A percentile compares a stretch with the other conserved stretches of the same genome.
These are phyloP conservation scores for Turritopsis dohrnii DNA, from an alignment of 30 jellyfish, hydroid and myxozoan species.

Conservation along the genomic window DNA sequence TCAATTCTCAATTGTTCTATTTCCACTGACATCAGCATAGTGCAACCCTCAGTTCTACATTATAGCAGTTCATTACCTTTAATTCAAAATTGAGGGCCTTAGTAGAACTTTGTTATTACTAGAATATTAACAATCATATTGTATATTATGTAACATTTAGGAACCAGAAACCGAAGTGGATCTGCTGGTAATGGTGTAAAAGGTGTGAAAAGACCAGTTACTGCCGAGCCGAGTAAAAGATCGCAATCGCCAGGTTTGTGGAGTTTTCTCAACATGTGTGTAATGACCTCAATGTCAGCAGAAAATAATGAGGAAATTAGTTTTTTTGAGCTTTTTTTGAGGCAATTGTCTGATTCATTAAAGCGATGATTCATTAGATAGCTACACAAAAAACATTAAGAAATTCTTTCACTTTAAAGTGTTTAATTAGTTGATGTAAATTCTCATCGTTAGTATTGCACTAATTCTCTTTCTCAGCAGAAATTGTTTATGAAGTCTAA, in stretches of 20 bases:
- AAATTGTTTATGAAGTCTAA: background rate
- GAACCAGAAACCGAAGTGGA: conserved; percentile 23
- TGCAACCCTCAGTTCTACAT: too few species aligned
- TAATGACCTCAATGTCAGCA: background rate
- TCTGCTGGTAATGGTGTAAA: conserved; percentile 10
- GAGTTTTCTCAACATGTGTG: background rate
- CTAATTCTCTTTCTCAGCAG: background rate
- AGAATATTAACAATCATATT: too few species aligned
- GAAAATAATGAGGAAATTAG: background rate
- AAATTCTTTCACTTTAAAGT: too few species aligned
- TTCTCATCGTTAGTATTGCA: too few species aligned
- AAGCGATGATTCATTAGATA: background rate
- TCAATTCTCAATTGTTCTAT: too few species aligned
- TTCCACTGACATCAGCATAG: too few species aligned
- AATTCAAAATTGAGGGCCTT: too few species aligned
- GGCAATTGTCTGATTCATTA: background rate
- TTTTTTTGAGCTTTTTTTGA: background rate
- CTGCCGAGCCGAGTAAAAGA: conserved; percentile 3
- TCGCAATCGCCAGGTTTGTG: conserved; percentile 14
- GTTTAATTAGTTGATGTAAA: too few species aligned
- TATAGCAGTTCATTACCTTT: too few species aligned
- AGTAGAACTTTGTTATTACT: too few species aligned
- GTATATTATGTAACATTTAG: too few species aligned
- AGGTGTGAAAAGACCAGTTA: conserved; percentile 5
- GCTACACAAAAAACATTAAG: too few species aligned